Conservation (phyloP, 2,113 vertebrate genomes). For the Apteryx owenii region DNA sequence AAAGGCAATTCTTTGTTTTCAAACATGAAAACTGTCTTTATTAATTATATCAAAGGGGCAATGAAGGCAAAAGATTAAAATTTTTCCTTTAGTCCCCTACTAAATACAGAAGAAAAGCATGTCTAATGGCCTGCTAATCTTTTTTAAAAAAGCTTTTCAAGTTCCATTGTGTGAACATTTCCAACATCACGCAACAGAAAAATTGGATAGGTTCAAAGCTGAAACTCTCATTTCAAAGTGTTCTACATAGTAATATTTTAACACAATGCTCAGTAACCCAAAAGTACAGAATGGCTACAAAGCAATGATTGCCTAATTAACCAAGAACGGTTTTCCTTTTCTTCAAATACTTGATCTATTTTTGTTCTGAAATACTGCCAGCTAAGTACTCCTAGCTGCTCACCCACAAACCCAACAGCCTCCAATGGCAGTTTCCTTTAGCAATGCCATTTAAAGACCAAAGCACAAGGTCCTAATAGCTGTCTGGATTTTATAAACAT, state of each 20-base stretch:
- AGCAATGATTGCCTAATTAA: slow-evolving; percentile 32
- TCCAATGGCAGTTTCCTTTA: background rate
- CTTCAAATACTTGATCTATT: slow-evolving; percentile 58
- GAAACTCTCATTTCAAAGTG: background rate
- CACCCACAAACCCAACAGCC: background rate
- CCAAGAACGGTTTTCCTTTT: slow-evolving; percentile 41
- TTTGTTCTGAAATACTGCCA: slow-evolving; percentile 28
- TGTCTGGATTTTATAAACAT: background rate
- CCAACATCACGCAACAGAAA: background rate
- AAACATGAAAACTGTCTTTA: background rate
- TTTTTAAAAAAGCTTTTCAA: background rate
- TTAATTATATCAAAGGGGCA: background rate
- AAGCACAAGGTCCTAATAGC: background rate
- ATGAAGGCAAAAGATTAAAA: background rate
- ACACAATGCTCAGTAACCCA: background rate
- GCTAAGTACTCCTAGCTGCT: background rate
- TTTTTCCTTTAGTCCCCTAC: background rate
- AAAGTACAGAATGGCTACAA: background rate
- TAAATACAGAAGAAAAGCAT: background rate
- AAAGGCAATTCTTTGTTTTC: background rate
- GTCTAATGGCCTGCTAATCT: background rate
- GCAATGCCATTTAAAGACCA: background rate
- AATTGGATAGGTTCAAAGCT: background rate
- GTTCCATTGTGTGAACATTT: background rate
- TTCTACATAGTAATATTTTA: background rate